A percentile compares a stretch with the other conserved stretches of the same genome.
phyloP scores from a whole-genome alignment of 2,888 invertebrate species.

The Euplagia quadripunctaria region DNA sequence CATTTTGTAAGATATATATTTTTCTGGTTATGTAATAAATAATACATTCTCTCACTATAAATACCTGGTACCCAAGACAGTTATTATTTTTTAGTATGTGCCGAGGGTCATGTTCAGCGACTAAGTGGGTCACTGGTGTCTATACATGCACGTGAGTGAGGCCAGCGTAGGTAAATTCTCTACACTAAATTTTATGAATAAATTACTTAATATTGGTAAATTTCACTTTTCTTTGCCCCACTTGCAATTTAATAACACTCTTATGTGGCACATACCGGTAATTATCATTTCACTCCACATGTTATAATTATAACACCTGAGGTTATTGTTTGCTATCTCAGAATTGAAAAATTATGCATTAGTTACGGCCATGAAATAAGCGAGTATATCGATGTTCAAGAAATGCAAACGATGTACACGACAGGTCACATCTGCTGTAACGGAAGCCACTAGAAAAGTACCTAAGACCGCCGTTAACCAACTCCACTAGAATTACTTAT shows the following conservation, averaged over 20 bases:
- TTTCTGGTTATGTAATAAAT: too few relatives aligned
- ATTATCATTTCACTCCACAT: background rate
- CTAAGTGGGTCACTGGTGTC: too few relatives aligned
- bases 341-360: background rate
- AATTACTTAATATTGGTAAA: background rate
- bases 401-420: background rate
- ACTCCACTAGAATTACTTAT: too few relatives aligned
- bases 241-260: constrained; percentile 22
- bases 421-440: too few relatives aligned
- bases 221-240: constrained; percentile 23
- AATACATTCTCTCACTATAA: too few relatives aligned
- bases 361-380: background rate
- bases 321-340: background rate
- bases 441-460: too few relatives aligned
- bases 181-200: background rate
- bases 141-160: too few relatives aligned
- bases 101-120: too few relatives aligned
- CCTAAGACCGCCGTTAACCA: too few relatives aligned
- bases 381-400: background rate
- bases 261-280: background rate
- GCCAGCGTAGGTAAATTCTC: background rate
- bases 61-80: too few relatives aligned
- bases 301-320: background rate
- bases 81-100: too few relatives aligned
- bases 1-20: too few relatives aligned